Percentiles rank a stretch among this genome's conserved stretches.
Conservation (phyloP, 2,113 vertebrate species). For the Meriones unguiculatus region DNA sequence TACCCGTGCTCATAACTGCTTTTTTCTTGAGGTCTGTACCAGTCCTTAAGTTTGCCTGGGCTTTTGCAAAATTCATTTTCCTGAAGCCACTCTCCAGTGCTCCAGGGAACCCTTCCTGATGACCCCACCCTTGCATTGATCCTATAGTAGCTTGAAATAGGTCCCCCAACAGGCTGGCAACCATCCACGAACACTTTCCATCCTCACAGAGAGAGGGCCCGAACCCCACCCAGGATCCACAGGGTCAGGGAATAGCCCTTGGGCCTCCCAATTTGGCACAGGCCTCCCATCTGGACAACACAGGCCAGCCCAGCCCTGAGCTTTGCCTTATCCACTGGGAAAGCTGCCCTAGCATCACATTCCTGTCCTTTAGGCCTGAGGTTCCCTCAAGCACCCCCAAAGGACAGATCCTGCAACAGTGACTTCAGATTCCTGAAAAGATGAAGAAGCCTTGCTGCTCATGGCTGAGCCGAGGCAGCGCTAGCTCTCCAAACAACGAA, state of each 20-base stretch:
- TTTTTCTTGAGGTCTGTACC: background rate
- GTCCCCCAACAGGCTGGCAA: background rate
- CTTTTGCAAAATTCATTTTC: background rate
- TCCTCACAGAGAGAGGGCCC: background rate
- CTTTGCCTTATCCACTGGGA: background rate
- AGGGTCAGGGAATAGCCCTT: background rate
- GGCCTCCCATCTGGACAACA: background rate
- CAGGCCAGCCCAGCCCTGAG: background rate
- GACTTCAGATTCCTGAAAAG: constrained; percentile 48
- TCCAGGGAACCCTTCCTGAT: fast-evolving
- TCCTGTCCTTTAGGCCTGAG: background rate
- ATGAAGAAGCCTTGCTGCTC: background rate
- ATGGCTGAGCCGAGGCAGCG: background rate
- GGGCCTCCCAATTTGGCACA: background rate
- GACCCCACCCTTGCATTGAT: background rate
- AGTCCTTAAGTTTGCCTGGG: background rate
- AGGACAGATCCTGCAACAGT: background rate
- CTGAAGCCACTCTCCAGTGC: background rate
- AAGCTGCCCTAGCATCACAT: fast-evolving
- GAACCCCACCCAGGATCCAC: constrained; percentile 39
- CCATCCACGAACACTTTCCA: background rate
- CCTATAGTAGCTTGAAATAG: background rate
- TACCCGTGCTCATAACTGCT: fast-evolving
- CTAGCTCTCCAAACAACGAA: background rate
- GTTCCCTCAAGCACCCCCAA: background rate